These are phyloP conservation scores for Stylophora pistillata DNA, from an alignment of 64 coral and sea anemone species.

Conservation along the genomic window DNA sequence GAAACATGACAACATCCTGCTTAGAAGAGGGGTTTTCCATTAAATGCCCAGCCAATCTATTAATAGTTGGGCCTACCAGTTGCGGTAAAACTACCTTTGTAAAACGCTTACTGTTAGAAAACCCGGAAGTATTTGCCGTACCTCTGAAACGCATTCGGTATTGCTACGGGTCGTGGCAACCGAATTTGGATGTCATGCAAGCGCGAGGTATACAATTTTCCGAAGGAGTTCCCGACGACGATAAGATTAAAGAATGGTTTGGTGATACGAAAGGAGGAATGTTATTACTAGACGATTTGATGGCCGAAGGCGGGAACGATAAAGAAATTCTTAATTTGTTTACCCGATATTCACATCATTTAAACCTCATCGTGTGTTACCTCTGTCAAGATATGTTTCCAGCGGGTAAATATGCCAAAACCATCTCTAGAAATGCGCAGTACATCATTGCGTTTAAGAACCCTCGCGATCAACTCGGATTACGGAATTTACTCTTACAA, in stretches of 20 bases:
- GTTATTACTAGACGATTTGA: constrained; percentile 47
- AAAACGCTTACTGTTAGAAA: not conserved
- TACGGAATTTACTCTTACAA: too few species aligned
- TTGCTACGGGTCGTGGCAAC: not conserved
- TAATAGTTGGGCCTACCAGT: too few species aligned
- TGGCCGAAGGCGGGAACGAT: constrained; percentile 18
- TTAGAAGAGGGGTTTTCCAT: not conserved
- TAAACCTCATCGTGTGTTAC: constrained; percentile 20
- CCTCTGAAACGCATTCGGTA: not conserved
- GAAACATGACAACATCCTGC: not conserved
- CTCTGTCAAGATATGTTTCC: constrained; percentile 53
- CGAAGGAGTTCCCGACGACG: not conserved
- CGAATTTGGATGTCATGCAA: not conserved
- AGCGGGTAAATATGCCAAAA: constrained; percentile 25
- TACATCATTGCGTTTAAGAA: too few species aligned
- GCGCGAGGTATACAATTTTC: not conserved
- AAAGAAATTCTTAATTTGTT: constrained; percentile 49
- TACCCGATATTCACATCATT: constrained; percentile 56
- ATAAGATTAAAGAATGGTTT: not conserved
- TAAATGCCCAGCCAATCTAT: too few species aligned
- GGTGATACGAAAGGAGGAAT: not conserved
- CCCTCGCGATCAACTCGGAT: too few species aligned
- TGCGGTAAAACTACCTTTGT: too few species aligned
- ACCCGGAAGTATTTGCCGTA: not conserved
- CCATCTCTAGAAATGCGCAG: too few species aligned